These are phyloP conservation scores for Apostichopus californicus DNA, from an alignment of 35 echinoderm and acorn worm species.

Conservation along the genomic window DNA sequence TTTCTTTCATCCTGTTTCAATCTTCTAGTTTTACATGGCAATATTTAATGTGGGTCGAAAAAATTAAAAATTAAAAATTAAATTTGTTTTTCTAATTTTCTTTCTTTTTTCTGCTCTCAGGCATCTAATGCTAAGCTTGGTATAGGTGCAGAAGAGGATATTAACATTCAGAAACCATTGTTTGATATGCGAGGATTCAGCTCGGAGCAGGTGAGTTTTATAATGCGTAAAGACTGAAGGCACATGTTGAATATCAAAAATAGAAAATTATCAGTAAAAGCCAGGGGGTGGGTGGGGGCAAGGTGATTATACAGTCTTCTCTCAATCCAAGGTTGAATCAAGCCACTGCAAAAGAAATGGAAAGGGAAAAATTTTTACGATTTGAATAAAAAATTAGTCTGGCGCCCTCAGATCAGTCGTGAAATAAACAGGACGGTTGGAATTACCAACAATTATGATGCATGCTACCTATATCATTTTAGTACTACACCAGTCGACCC, in stretches of 20 bases:
- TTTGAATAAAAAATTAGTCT: no score
- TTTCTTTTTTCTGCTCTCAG: conserved; percentile 23
- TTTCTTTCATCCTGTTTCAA: not conserved
- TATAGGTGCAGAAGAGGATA: conserved; percentile 82
- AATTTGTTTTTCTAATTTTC: not conserved
- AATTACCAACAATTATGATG: no score
- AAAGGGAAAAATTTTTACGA: no score
- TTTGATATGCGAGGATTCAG: conserved; percentile 89
- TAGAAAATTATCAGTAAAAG: not conserved
- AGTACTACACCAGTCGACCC: no score
- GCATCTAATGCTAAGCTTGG: conserved; percentile 90
- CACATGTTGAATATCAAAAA: not conserved
- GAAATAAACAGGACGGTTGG: no score
- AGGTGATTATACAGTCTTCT: no score
- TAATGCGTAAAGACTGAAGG: no score
- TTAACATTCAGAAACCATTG: conserved; percentile 93
- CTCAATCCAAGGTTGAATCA: no score
- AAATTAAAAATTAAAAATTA: not conserved
- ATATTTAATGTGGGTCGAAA: not conserved
- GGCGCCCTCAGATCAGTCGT: no score
- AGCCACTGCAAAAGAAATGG: no score
- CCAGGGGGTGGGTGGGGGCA: not conserved
- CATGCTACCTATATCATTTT: no score
- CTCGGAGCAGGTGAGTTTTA: conserved; percentile 64
- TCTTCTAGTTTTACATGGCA: not conserved